These are phyloP conservation scores for Alces alces DNA, from an alignment of 2,113 vertebrate genomes.

Conservation along the genomic window DNA sequence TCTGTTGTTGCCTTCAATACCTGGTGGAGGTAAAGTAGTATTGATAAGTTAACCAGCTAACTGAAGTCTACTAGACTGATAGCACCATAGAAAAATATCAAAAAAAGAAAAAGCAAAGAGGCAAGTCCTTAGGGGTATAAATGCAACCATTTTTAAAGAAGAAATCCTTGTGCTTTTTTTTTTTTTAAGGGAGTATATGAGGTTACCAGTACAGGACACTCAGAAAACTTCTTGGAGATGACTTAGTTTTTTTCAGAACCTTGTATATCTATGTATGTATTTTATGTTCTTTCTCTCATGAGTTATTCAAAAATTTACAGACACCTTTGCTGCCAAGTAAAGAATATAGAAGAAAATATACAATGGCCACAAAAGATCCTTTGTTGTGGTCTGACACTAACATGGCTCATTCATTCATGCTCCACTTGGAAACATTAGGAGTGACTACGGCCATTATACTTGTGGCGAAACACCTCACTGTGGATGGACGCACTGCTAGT, in stretches of 20 bases:
- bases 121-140: not conserved
- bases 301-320: not conserved
- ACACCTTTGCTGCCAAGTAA: not conserved
- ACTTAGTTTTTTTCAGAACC: not conserved
- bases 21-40: not conserved
- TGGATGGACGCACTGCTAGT: not conserved
- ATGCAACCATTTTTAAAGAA: not conserved
- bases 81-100: not conserved
- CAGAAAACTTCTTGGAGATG: not conserved
- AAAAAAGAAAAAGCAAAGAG: not conserved
- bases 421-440: not conserved
- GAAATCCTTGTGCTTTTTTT: not conserved
- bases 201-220: not conserved
- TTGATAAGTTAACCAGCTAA: not conserved
- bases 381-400: not conserved
- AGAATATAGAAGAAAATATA: not conserved
- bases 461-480: conserved; percentile 1
- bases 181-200: not conserved
- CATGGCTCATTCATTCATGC: not conserved
- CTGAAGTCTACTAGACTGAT: not conserved
- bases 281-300: not conserved
- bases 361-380: not conserved
- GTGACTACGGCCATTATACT: not conserved
- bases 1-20: not conserved
- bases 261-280: not conserved